A percentile compares a stretch with the other conserved stretches of the same genome.
Conservation (phyloP, 2,888 invertebrate genomes). For the Myopa tessellatipennis region DNA sequence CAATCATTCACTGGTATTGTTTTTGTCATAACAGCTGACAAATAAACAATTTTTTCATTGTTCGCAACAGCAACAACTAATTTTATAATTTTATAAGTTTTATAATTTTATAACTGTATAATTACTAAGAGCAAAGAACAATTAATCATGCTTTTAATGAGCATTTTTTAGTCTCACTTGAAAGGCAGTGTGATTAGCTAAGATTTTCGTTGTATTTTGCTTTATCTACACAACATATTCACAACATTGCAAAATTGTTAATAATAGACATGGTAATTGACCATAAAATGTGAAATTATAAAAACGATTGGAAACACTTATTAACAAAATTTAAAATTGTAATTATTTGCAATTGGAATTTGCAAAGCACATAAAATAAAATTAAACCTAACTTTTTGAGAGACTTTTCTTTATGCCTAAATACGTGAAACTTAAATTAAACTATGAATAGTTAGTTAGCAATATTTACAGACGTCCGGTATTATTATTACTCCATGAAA, state of each 20-base stretch:
- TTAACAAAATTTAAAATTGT: conserved; percentile 7
- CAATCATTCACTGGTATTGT: conserved; percentile 63
- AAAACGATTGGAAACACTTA: neutral
- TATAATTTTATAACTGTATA: neutral
- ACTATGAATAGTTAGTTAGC: neutral
- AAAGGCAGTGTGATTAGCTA: conserved; percentile 66
- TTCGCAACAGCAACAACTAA: conserved; percentile 24
- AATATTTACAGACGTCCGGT: conserved; percentile 61
- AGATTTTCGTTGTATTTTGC: conserved; percentile 58
- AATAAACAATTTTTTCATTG: conserved; percentile 7
- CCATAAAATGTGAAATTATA: neutral
- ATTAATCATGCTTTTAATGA: conserved; percentile 7
- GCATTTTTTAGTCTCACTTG: conserved; percentile 45
- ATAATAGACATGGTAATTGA: neutral
- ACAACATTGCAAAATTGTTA: conserved; percentile 24
- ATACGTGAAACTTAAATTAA: conserved; percentile 19
- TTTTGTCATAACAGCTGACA: conserved; percentile 35
- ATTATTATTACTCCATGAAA: conserved; percentile 72
- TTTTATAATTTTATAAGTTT: neutral
- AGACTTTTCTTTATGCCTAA: conserved; percentile 10
- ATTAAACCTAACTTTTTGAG: neutral
- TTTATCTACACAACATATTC: conserved; percentile 39
- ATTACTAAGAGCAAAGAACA: conserved; percentile 24
- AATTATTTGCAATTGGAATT: neutral
- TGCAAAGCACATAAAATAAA: neutral